Evolutionary conservation across 2,888 invertebrate genomes (phyloP), one percentile per base, ranked within the genome.

Genomic region (Coelopa pilipes): DNA sequence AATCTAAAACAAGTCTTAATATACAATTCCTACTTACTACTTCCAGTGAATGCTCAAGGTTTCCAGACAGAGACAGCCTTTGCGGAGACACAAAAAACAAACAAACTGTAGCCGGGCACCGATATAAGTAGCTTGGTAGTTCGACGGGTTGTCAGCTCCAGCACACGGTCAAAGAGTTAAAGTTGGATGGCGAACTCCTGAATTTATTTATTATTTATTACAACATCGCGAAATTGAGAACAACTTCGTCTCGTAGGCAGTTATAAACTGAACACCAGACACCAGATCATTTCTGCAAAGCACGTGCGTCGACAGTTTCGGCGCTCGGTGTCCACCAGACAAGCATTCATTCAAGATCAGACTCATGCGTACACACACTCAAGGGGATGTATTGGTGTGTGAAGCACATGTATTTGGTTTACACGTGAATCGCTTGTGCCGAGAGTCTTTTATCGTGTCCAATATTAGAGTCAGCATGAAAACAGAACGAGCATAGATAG

Each of bases 251-350:
- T 47, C 49, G 70, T 7, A 70, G 60, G 47, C 60, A 24, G 21
- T 15, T 34, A 45, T 47, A 19, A 47, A 70, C 70, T 70, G 60
- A 70, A 70, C 60, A 60, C 34, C 1, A 57, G 19, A 4, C 11
- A 67, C 21, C 60, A 53, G 19, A 70, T 17, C 17, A 47, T 60
- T 47, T 57, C 46, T 47, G 60, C 69, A 60, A 59, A 57, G 47
- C 70, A 70, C 70, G 70, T 70, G 70, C 53, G 59, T 34, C 69
- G 46, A 59, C 68, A 47, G 59, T n/a, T 53, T 53, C 53, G n/a
- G 15, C n/a, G 3, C 53, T 53, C n/a, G 13, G n/a, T 53, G 53
- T 53, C 53, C 53, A 53, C 3, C 3, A 53, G 13, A 53, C 55
- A 55, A 34, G 12, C 46, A 46, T 45, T 65, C 57, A 34, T 45